Base-by-base conservation (phyloP, 2,888 invertebrate genomes). In the Philhelius pedissequus region DNA sequence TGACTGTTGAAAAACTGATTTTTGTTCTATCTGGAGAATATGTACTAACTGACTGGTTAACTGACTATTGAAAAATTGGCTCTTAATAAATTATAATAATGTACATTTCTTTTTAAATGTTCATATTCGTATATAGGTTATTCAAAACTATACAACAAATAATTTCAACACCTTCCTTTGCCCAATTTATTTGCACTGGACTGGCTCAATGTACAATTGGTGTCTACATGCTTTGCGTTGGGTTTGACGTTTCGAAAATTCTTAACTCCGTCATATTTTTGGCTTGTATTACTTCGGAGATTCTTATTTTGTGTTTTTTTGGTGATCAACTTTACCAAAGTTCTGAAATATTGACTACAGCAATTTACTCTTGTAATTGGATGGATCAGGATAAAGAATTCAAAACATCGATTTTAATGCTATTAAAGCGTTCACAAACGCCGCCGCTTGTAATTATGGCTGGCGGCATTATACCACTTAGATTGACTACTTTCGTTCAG, bases 321-420 rank as follows among this genome's bases (percentile, higher is more conserved):
- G 93, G 93, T 0, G 92, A 92, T 86, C 91, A 92, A 50, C 91
- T 93, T 0, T 92, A 91, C 3, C 87, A 89, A 8, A 89, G 92
- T 90, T 93, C 93, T 52, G 90, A 92, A 71, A 88, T 91, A 0
- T 89, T 94, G 1, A 89, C 92, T 0, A 89, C 90, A 3, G 91
- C 92, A 56, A 88, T 93, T 82, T 94, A 94, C 87, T 90, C 90
- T 15, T 92, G 92, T 75, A 92, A 92, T 4, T 94, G 94, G 94
- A 91, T 92, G 60, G 91, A 92, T 32, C 93, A 94, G 87, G 90
- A 92, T 50, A 78, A 79, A 0, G 88, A 87, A 48, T 93, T 93
- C 87, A 91, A 91, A 9, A 90, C 89, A 11, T 88, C 89, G 3
- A 88, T 93, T 48, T 88, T 91, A 60, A 88, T 93, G 18, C 91